These are phyloP conservation scores for Neolamprologus devosi DNA, from an alignment of 2,113 vertebrate genomes.

Conservation along the genomic window DNA sequence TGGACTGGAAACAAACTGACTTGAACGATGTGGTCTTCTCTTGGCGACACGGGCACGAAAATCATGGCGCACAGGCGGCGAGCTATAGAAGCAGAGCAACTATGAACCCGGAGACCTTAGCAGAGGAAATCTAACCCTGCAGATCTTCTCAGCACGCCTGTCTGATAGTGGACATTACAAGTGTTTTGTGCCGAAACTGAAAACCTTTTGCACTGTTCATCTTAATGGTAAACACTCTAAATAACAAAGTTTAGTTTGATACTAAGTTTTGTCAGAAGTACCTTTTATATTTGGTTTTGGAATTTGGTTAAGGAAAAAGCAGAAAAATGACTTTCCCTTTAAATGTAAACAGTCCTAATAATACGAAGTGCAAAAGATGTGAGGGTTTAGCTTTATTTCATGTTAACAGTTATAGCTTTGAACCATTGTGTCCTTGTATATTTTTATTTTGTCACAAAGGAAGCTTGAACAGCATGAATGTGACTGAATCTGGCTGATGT, in stretches of 20 bases:
- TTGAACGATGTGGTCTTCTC: background rate
- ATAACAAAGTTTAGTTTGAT: background rate
- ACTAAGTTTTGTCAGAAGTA: background rate
- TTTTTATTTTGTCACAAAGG: background rate
- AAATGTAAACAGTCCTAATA: background rate
- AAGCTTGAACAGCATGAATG: background rate
- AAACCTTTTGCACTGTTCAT: background rate
- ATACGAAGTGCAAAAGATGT: background rate
- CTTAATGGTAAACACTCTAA: background rate
- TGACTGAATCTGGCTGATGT: background rate
- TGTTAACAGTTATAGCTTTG: background rate
- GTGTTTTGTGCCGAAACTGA: background rate
- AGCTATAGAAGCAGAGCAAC: background rate
- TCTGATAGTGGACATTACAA: background rate
- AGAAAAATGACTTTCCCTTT: background rate
- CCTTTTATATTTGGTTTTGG: background rate
- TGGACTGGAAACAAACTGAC: background rate
- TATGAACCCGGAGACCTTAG: background rate
- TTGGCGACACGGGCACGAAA: background rate
- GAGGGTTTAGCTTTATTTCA: background rate
- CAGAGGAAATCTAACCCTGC: background rate
- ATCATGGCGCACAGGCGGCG: fast-evolving
- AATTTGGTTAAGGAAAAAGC: background rate
- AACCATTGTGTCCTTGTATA: background rate
- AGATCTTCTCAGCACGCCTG: background rate